Percentiles rank a stretch among this genome's conserved stretches.
phyloP scores from a whole-genome alignment of 2,797 vertebrate species.

The Sebastes goodei region DNA sequence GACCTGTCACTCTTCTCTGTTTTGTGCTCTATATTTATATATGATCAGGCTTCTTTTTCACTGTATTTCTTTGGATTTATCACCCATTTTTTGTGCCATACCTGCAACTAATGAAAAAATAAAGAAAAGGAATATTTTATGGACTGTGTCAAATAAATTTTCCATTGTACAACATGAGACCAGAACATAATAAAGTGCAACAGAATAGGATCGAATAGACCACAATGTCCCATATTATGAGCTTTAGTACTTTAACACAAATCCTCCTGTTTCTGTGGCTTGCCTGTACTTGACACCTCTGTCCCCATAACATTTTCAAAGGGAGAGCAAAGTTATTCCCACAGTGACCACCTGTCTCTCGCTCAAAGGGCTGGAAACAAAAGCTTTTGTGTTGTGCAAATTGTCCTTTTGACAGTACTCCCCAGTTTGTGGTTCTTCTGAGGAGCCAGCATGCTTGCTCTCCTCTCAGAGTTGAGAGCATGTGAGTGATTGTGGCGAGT shows the following conservation, averaged over 20 bases:
- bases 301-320: conserved; percentile 51
- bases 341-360: conserved; percentile 56
- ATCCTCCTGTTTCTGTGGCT: conserved; percentile 26
- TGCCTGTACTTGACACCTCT: conserved; percentile 36
- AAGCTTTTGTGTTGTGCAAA: conserved; percentile 77
- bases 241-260: conserved; percentile 3
- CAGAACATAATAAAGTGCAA: background rate
- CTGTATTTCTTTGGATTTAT: conserved; percentile 82
- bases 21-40: conserved; percentile 82
- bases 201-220: background rate
- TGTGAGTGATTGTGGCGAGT: conserved; percentile 52
- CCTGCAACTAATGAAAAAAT: conserved; percentile 86
- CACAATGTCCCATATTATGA: background rate
- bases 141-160: conserved; percentile 31
- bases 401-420: conserved; percentile 68
- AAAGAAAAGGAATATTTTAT: conserved; percentile 84
- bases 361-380: conserved; percentile 62
- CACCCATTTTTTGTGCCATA: conserved; percentile 82
- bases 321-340: conserved; percentile 59
- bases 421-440: conserved; percentile 53
- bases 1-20: conserved; percentile 81
- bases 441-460: conserved; percentile 38
- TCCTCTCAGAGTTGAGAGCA: conserved; percentile 40
- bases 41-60: conserved; percentile 79
- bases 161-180: background rate